phyloP scores from a whole-genome alignment of 2,888 invertebrate genomes.

The Metallyticus violacea region DNA sequence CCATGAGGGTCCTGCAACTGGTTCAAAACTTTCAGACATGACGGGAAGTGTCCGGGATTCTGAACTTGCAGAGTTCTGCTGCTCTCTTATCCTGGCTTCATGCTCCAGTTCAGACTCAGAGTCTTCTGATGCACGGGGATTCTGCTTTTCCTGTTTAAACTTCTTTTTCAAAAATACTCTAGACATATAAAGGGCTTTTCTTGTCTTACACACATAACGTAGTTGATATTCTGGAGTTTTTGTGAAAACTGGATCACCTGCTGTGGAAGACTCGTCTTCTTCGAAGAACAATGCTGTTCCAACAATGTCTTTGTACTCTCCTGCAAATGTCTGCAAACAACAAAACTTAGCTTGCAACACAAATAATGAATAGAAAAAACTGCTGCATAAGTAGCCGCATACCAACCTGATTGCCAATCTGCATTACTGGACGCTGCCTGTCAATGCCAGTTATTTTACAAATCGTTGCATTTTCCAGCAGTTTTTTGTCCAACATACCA shows the following conservation, averaged over 20 bases:
- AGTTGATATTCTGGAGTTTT: constrained; percentile 51
- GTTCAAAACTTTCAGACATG: neutral
- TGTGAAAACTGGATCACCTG: constrained; percentile 44
- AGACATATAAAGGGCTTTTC: constrained; percentile 64
- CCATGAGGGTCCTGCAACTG: constrained; percentile 9
- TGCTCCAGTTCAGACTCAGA: neutral
- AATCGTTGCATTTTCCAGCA: constrained; percentile 15
- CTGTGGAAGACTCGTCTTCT: constrained; percentile 52
- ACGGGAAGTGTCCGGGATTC: neutral
- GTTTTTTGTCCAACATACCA: constrained; percentile 22
- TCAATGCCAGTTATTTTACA: constrained; percentile 60
- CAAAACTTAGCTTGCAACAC: neutral
- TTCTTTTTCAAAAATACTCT: constrained; percentile 58
- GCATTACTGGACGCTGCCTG: constrained; percentile 60
- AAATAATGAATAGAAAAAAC: too few relatives aligned
- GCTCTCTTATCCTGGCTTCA: neutral
- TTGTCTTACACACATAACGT: constrained; percentile 61
- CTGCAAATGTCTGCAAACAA: constrained; percentile 50
- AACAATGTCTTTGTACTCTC: constrained; percentile 63
- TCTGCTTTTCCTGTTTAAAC: neutral
- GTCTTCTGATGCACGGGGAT: neutral
- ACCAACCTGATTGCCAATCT: constrained; percentile 65
- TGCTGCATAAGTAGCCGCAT: constrained; percentile 36
- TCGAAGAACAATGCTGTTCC: constrained; percentile 76
- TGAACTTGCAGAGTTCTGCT: neutral